Evolutionary conservation across 2,888 invertebrate species (phyloP).

Genomic region (Hydropsyche betteni): DNA sequence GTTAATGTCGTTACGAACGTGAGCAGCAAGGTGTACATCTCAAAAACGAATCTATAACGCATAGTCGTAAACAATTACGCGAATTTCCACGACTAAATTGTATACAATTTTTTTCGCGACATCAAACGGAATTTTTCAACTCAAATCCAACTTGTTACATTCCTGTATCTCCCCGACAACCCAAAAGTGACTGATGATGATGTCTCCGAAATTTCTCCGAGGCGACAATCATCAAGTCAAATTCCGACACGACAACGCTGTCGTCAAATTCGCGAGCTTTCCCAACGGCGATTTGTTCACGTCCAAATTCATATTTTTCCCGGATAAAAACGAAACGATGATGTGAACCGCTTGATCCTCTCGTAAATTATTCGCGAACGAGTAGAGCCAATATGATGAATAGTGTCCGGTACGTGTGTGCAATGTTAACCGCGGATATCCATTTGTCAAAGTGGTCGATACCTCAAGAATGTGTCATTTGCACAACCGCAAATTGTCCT

Average conservation of each 20-base stretch:
- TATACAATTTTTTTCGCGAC: not conserved
- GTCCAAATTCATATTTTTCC: too few relatives aligned
- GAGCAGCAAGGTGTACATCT: not conserved
- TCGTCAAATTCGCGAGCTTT: too few relatives aligned
- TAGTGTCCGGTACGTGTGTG: not conserved
- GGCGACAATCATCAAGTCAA: conserved; percentile 16
- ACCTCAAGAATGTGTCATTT: not conserved
- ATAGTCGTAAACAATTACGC: conserved; percentile 5
- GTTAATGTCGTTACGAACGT: not conserved
- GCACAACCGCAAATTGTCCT: not conserved
- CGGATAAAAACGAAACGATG: too few relatives aligned
- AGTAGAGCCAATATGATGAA: not conserved
- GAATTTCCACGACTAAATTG: not conserved
- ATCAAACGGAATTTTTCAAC: conserved; percentile 4
- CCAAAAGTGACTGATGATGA: conserved; percentile 12
- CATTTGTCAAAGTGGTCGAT: conserved; percentile 4
- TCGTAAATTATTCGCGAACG: too few relatives aligned
- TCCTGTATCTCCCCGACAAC: not conserved
- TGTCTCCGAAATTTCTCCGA: conserved; percentile 5
- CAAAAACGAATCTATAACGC: not conserved
- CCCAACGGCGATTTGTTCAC: too few relatives aligned
- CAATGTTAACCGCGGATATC: conserved; percentile 6
- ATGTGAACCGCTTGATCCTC: too few relatives aligned
- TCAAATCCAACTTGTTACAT: not conserved
- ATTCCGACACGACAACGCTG: not conserved